A percentile compares a stretch with the other conserved stretches of the same genome.
These are phyloP conservation scores for Lepidocolaptes lacrymiger DNA, from an alignment of 2,797 vertebrate species.

Conservation along the genomic window DNA sequence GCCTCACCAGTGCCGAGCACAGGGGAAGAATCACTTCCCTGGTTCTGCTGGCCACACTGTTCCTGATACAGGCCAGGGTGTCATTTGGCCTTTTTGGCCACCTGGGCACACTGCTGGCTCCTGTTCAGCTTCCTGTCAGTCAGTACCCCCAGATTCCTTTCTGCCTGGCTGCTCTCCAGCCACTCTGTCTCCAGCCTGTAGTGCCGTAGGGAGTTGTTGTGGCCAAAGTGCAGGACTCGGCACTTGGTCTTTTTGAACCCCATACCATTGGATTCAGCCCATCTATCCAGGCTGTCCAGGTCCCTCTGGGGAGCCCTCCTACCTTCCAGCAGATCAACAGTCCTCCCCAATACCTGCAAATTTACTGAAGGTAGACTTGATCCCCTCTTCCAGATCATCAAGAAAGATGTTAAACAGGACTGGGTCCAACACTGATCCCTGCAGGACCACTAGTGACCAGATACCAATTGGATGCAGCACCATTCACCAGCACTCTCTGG, in stretches of 20 bases:
- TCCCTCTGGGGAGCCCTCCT: neutral
- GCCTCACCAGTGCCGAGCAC: neutral
- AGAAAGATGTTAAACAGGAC: neutral
- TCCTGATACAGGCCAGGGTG: neutral
- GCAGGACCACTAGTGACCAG: neutral
- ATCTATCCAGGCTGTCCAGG: neutral
- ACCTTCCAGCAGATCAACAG: neutral
- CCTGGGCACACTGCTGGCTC: neutral
- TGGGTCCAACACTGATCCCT: neutral
- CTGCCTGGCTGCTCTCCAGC: neutral
- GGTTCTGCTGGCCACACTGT: neutral
- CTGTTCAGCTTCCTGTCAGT: neutral
- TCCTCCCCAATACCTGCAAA: neutral
- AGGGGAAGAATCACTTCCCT: neutral
- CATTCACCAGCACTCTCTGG: neutral
- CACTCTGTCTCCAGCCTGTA: neutral
- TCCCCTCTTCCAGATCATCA: neutral
- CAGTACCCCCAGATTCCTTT: neutral
- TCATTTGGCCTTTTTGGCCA: neutral
- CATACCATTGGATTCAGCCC: neutral
- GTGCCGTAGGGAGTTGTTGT: neutral
- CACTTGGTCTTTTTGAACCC: neutral
- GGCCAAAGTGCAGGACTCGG: neutral
- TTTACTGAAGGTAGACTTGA: neutral
- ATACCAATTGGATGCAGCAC: neutral